Evolutionary conservation across 2,888 invertebrate genomes (phyloP).

Genomic region (Strigamia maritima): DNA sequence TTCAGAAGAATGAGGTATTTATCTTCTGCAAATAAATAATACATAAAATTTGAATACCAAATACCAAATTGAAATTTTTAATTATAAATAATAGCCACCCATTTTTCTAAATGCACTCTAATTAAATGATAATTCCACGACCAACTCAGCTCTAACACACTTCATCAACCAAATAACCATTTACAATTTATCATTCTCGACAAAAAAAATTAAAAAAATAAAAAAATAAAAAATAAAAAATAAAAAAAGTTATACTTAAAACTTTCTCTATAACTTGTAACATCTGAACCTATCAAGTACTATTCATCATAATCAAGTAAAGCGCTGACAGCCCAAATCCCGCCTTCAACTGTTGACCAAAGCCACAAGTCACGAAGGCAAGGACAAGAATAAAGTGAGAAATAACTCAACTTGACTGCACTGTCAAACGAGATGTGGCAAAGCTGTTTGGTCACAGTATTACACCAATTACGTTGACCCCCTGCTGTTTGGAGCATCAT

Average conservation of each 20-base stretch:
- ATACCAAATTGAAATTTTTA: not conserved
- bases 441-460: conserved; percentile 34
- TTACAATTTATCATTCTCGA: not conserved
- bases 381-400: conserved; percentile 34
- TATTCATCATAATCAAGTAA: conserved; percentile 30
- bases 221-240: not conserved
- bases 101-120: not conserved
- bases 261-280: not conserved
- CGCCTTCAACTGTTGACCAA: conserved; percentile 33
- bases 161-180: not conserved
- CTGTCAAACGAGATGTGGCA: conserved; percentile 30
- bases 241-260: too few relatives aligned
- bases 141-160: not conserved
- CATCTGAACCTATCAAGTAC: conserved; percentile 11
- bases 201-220: not conserved
- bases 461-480: conserved; percentile 34
- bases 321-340: conserved; percentile 8
- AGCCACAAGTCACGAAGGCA: conserved; percentile 30
- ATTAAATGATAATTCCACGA: not conserved
- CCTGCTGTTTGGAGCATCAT: conserved; percentile 25
- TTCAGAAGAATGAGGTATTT: conserved; percentile 36
- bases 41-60: too few relatives aligned
- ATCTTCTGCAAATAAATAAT: conserved; percentile 35
- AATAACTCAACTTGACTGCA: conserved; percentile 34
- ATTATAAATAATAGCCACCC: not conserved